phyloP scores from a whole-genome alignment of 2,888 invertebrate species.

The Clitarchus hookeri region DNA sequence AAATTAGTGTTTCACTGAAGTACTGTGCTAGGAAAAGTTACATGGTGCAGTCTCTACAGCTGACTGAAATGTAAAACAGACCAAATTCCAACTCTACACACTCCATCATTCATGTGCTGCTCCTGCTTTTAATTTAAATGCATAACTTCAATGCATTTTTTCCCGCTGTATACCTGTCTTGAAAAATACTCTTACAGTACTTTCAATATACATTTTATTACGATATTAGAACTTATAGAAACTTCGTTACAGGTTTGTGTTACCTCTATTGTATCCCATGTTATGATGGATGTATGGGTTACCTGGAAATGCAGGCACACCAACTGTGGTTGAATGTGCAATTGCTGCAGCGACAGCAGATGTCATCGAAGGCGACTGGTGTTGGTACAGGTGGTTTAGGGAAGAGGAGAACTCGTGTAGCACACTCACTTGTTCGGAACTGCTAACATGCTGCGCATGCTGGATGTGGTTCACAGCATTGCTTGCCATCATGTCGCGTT shows the following conservation, averaged over 20 bases:
- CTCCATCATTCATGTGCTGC: not conserved
- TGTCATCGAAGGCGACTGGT: constrained; percentile 33
- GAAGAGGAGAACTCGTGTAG: constrained; percentile 37
- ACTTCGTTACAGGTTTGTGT: constrained; percentile 35
- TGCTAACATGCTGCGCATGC: constrained; percentile 29
- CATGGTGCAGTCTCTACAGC: not conserved
- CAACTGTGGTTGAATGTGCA: constrained; percentile 38
- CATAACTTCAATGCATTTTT: not conserved
- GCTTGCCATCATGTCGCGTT: constrained; percentile 29
- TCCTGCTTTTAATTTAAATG: not conserved
- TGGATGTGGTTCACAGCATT: constrained; percentile 30
- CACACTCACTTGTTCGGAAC: constrained; percentile 26
- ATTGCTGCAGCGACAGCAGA: constrained; percentile 40
- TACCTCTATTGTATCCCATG: constrained; percentile 39
- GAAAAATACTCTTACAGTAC: not conserved
- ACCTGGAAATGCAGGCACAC: constrained; percentile 42
- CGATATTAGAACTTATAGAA: constrained; percentile 11
- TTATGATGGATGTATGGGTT: constrained; percentile 43
- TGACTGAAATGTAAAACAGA: not conserved
- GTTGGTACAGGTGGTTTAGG: constrained; percentile 36
- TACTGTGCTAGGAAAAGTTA: not conserved
- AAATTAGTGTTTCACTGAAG: not conserved
- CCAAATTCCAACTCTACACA: not conserved
- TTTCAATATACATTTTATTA: not conserved
- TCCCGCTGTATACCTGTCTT: not conserved